Evolutionary conservation across 2,888 invertebrate species (phyloP).

Genomic region (Sarcophaga carnaria): DNA sequence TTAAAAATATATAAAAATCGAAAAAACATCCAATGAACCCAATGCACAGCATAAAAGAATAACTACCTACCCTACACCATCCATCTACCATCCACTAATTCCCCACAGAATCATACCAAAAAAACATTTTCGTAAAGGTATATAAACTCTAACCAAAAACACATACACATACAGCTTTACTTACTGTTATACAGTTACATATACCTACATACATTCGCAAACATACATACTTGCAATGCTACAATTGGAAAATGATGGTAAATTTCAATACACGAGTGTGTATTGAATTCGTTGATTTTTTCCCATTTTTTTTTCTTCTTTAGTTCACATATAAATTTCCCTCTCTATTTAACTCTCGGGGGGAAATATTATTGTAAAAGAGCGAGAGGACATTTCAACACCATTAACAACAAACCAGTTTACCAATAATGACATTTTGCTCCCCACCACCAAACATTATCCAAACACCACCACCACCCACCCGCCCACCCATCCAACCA

Average conservation of each 20-base stretch:
- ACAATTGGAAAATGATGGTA: constrained; percentile 55
- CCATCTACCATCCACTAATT: constrained; percentile 25
- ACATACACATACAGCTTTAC: no score
- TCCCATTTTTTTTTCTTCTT: constrained; percentile 51
- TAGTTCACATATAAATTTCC: constrained; percentile 61
- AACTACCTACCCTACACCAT: neutral
- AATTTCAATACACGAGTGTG: constrained; percentile 61
- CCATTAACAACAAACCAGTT: constrained; percentile 67
- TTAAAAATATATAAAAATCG: constrained; percentile 62
- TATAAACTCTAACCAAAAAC: constrained; percentile 46
- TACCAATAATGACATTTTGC: constrained; percentile 67
- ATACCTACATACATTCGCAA: neutral
- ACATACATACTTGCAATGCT: constrained; percentile 18
- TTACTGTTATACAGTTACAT: neutral
- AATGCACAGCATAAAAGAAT: constrained; percentile 49
- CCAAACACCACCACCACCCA: constrained; percentile 13
- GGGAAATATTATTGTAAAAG: constrained; percentile 41
- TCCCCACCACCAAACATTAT: constrained; percentile 34
- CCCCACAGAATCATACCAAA: no score
- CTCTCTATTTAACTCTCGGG: constrained; percentile 8
- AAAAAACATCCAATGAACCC: constrained; percentile 71
- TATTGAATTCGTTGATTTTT: constrained; percentile 71
- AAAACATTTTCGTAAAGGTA: constrained; percentile 50
- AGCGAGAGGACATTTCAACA: constrained; percentile 58
- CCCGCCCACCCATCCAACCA: neutral